Conservation (phyloP, 30 jellyfish, hydroid and myxozoan species). For the Chrysaora quinquecirrha region DNA sequence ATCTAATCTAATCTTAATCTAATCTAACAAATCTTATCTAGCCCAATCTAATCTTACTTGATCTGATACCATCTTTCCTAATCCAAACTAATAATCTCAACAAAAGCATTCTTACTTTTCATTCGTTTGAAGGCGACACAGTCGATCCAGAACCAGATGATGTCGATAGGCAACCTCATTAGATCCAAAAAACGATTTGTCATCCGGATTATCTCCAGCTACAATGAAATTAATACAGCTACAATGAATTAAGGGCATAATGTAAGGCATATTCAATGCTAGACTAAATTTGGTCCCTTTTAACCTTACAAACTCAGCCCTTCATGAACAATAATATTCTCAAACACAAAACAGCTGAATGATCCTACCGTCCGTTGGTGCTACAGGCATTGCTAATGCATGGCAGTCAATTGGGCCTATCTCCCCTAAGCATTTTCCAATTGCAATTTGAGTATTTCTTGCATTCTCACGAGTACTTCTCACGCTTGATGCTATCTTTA, state of each 20-base stretch:
- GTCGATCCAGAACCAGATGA: conserved; percentile 37
- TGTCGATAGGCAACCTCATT: conserved; percentile 26
- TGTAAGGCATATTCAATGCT: too few relatives aligned
- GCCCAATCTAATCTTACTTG: too few relatives aligned
- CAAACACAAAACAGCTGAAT: too few relatives aligned
- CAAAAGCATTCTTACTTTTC: conserved; percentile 28
- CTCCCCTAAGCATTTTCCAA: conserved; percentile 54
- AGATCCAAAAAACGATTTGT: conserved; percentile 49
- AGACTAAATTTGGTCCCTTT: too few relatives aligned
- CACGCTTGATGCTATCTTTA: conserved; percentile 23
- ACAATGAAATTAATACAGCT: neutral
- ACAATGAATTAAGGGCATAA: too few relatives aligned
- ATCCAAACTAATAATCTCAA: neutral
- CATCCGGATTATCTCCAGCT: conserved; percentile 17
- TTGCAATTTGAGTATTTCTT: conserved; percentile 8
- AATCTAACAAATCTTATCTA: too few relatives aligned
- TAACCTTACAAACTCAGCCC: too few relatives aligned
- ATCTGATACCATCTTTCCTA: too few relatives aligned
- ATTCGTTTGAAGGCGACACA: conserved; percentile 29
- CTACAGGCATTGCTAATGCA: conserved; percentile 48
- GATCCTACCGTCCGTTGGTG: conserved; percentile 40
- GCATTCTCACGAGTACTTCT: neutral
- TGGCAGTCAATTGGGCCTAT: conserved; percentile 68
- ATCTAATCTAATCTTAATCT: too few relatives aligned
- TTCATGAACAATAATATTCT: too few relatives aligned